A percentile compares a stretch with the other conserved stretches of the same genome.
phyloP scores from a whole-genome alignment of 1,140 invertebrate genomes.

The Cydia splendana region DNA sequence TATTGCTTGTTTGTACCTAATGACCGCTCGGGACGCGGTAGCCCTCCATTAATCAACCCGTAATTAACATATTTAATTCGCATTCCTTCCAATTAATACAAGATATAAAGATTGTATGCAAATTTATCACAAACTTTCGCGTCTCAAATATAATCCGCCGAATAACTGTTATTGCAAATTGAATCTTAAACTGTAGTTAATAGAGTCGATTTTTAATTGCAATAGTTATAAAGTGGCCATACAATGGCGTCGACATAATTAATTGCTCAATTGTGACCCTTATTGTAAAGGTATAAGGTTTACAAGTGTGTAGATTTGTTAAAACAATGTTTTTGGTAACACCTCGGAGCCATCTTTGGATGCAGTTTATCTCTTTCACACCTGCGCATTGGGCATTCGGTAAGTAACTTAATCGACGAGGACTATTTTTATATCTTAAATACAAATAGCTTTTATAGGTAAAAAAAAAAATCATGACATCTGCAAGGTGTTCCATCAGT shows the following conservation, averaged over 20 bases:
- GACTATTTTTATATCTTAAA: neutral
- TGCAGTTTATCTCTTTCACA: conserved; percentile 12
- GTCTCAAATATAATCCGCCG: neutral
- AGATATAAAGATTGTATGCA: neutral
- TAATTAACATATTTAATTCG: neutral
- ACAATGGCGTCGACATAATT: neutral
- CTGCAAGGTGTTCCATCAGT: no score
- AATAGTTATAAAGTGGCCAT: neutral
- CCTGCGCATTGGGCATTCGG: neutral
- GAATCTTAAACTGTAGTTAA: neutral
- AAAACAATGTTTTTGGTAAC: conserved; percentile 7
- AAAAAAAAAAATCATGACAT: no score
- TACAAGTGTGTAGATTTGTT: neutral
- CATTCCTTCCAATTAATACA: neutral
- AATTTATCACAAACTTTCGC: neutral
- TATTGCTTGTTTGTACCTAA: no score
- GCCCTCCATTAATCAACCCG: neutral
- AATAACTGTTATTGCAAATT: neutral
- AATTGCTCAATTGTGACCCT: no score
- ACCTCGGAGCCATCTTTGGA: neutral
- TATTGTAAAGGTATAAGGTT: no score
- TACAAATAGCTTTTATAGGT: no score
- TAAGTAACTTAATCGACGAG: neutral
- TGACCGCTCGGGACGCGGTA: neutral
- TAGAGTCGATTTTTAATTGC: neutral